These are phyloP conservation scores for Salarias fasciatus DNA, from an alignment of 2,797 vertebrate species.

Conservation along the genomic window DNA sequence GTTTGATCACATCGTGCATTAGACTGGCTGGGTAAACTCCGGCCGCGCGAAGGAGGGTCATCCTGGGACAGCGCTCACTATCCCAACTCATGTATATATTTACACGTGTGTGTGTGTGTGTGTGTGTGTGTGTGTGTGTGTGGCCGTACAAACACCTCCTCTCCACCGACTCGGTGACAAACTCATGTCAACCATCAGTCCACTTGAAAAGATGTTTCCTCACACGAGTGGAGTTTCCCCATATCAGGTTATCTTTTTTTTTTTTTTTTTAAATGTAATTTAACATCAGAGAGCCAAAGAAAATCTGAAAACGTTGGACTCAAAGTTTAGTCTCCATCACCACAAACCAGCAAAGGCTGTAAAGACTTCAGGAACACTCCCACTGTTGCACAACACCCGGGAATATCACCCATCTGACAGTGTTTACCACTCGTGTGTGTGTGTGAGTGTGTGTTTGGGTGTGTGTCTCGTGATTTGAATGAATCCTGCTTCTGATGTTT, in stretches of 20 bases:
- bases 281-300: too few species aligned
- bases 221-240: not conserved
- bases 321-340: not conserved
- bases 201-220: too few species aligned
- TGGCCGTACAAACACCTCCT: not conserved
- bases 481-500: too few species aligned
- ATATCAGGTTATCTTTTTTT: not conserved
- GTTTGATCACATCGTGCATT: constrained; percentile 54
- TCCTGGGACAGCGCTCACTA: constrained; percentile 34
- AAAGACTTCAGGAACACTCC: not conserved
- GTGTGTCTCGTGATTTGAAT: too few species aligned
- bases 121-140: not conserved
- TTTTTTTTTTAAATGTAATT: not conserved
- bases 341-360: not conserved
- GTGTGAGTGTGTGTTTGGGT: not conserved
- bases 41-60: constrained; percentile 33
- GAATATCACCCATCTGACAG: too few species aligned
- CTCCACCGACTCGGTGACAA: not conserved
- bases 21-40: constrained; percentile 26
- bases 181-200: too few species aligned
- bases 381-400: constrained; percentile 9
- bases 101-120: not conserved
- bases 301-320: not conserved
- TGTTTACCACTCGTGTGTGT: not conserved
- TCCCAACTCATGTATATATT: constrained; percentile 1